phyloP scores from a whole-genome alignment of 2,888 invertebrate genomes.

The Drosophila formosana region DNA sequence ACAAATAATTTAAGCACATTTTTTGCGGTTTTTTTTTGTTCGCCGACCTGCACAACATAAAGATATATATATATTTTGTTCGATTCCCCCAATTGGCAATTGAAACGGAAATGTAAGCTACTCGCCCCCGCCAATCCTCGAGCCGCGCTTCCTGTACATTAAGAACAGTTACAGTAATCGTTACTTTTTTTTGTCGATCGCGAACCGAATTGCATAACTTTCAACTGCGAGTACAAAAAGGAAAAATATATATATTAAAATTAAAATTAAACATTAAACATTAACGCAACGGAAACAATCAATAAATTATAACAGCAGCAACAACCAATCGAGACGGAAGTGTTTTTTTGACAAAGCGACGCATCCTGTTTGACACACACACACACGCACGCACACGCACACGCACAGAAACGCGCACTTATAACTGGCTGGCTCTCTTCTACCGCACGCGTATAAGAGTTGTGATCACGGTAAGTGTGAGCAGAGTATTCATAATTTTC shows the following conservation, averaged over 20 bases:
- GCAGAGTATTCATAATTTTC: too few relatives aligned
- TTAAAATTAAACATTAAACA: slow-evolving; percentile 20
- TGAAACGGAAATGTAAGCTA: slow-evolving; percentile 83
- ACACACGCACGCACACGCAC: slow-evolving; percentile 4
- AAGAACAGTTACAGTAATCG: slow-evolving; percentile 29
- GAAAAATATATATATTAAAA: slow-evolving; percentile 5
- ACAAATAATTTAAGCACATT: background rate
- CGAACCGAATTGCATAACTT: slow-evolving; percentile 28
- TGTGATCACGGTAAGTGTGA: slow-evolving; percentile 40
- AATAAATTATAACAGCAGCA: slow-evolving; percentile 34
- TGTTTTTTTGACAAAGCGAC: slow-evolving; percentile 57
- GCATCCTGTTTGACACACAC: slow-evolving; percentile 65
- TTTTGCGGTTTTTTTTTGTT: slow-evolving; percentile 1
- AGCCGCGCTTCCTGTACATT: slow-evolving; percentile 48
- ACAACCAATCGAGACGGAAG: slow-evolving; percentile 65
- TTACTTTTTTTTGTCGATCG: slow-evolving; percentile 12
- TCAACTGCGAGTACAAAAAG: slow-evolving; percentile 32
- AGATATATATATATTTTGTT: slow-evolving; percentile 24
- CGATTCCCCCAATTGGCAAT: slow-evolving; percentile 30
- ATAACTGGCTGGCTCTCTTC: slow-evolving; percentile 39
- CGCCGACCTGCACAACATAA: slow-evolving; percentile 1
- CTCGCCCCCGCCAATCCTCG: slow-evolving; percentile 74
- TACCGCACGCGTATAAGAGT: slow-evolving; percentile 46
- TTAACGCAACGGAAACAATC: slow-evolving; percentile 17
- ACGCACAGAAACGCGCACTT: background rate